Evolutionary conservation across 2,113 vertebrate species (phyloP), one percentile per base, ranked within the genome.

Genomic region (Microcebus lehilahytsara): DNA sequence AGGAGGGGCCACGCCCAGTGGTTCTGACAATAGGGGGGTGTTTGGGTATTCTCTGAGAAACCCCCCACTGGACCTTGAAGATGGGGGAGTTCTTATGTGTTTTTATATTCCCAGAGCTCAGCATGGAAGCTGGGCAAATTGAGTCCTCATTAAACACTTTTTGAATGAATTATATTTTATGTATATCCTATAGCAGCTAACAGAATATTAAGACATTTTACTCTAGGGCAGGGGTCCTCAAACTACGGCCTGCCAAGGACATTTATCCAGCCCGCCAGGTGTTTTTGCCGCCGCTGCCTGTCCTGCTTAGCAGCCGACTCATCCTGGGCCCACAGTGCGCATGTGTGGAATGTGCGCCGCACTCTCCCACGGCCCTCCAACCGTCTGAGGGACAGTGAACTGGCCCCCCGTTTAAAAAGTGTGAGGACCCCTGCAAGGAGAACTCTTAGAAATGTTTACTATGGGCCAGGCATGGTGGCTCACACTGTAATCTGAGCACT

Each of bases 151-250:
- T 58, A 84, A 91, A 75, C 37, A 66, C 25, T 89, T 69, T 58
- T 62, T 66, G 77, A 85, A 51, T 75, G 75, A 92, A 96, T 92
- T 67, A 46, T 58, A 58, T 42, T 93, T 13, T 80, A 49, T 64
- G 51, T 3, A 46, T 23, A 60, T 25, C 42, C 69, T 56, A 0
- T 74, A 69, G 46, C 16, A 85, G 25, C 37, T 30, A 79, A 58
- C 89, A 79, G 37, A 64, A 46, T 37, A 49, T 74, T 34, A 80
- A 95, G 58, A 66, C 51, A 30, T 91, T 96, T 93, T 84, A n/a
- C 20, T 37, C 5, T 51, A 46, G 46, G 46, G 46, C 46, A 46
- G 46, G 46, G 46, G 8, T 46, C 46, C 46, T 46, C 46, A 46
- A 46, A 46, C 46, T 46, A 46, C 8, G 46, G 46, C 46, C 46